phyloP scores from a whole-genome alignment of 2,113 vertebrate genomes.

The Baryphthengus martii region DNA sequence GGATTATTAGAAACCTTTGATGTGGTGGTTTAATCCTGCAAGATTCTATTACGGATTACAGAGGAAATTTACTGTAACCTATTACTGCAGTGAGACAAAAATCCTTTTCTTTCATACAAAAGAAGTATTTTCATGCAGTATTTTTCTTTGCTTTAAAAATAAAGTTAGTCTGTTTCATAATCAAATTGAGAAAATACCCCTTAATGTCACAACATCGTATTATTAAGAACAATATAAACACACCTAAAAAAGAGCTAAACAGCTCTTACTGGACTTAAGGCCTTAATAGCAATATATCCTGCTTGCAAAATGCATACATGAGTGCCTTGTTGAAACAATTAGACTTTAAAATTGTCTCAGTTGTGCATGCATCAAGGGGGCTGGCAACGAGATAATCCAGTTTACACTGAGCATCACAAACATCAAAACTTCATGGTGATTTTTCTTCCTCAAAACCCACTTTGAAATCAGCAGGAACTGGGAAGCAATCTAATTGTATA shows the following conservation, averaged over 20 bases:
- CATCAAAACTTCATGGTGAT: background rate
- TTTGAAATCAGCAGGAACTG: background rate
- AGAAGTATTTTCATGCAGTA: background rate
- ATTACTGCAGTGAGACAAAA: rapidly evolving
- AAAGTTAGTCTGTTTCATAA: background rate
- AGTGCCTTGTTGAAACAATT: background rate
- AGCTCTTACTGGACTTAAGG: background rate
- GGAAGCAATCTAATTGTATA: background rate
- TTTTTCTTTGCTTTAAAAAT: background rate
- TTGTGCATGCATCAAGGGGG: background rate
- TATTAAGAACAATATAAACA: background rate
- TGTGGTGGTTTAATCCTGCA: background rate
- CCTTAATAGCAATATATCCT: background rate
- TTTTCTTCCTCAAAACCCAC: background rate
- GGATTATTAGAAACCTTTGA: background rate
- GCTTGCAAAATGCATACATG: background rate
- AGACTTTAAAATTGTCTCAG: background rate
- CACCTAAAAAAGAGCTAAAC: background rate
- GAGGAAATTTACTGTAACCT: background rate
- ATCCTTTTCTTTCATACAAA: background rate
- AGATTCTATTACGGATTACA: background rate
- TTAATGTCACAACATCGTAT: background rate
- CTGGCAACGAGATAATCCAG: background rate
- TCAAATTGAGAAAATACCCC: background rate
- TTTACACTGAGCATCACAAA: background rate